Conservation (phyloP, 1,140 invertebrate species). For the Periplaneta americana region DNA sequence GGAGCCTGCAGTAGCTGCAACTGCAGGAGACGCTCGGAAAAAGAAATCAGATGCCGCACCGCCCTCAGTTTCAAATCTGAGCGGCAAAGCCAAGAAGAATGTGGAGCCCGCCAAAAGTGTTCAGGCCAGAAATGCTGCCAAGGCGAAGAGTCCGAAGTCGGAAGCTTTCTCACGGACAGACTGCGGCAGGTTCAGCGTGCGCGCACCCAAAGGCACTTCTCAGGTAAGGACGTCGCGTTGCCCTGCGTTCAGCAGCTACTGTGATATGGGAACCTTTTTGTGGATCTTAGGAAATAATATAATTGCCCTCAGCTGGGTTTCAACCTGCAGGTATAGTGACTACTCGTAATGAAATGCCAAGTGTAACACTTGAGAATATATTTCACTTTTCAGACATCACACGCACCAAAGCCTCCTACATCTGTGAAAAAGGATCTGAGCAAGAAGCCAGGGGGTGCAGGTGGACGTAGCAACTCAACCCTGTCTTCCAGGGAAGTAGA, state of each 20-base stretch:
- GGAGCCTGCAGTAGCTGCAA: slow-evolving; percentile 13
- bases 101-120: not conserved
- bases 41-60: not conserved
- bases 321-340: too few species aligned
- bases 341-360: too few species aligned
- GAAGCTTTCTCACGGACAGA: slow-evolving; percentile 50
- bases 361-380: too few species aligned
- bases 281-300: too few species aligned
- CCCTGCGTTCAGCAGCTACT: too few species aligned
- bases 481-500: slow-evolving; percentile 68
- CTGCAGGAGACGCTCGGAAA: not conserved
- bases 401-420: not conserved
- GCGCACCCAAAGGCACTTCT: slow-evolving; percentile 35
- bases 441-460: slow-evolving; percentile 22
- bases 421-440: slow-evolving; percentile 46
- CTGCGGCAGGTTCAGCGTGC: slow-evolving; percentile 58
- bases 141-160: slow-evolving; percentile 17
- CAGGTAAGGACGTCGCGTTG: slow-evolving; percentile 6
- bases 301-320: too few species aligned
- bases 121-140: not conserved
- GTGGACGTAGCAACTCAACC: slow-evolving; percentile 53
- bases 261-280: too few species aligned
- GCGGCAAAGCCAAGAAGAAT: slow-evolving; percentile 1
- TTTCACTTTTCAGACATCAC: not conserved
- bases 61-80: not conserved